Evolutionary conservation across 2,113 vertebrate species (phyloP).

Genomic region (Hemiprocne comata): DNA sequence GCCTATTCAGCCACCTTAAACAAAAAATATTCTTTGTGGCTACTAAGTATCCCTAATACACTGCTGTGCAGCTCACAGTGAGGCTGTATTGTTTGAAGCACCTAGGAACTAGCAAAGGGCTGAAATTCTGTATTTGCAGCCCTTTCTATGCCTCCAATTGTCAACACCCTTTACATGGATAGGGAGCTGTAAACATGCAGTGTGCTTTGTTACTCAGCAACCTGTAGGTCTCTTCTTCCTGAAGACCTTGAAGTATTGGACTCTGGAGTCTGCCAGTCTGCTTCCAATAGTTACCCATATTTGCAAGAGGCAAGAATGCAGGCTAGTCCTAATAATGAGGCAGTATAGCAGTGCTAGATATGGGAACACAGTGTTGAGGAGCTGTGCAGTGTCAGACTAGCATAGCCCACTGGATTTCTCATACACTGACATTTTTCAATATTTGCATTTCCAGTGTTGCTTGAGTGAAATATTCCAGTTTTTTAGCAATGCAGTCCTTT

Average conservation of each 20-base stretch:
- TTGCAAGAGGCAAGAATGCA: not conserved
- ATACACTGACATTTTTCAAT: not conserved
- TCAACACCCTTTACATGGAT: not conserved
- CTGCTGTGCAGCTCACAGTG: not conserved
- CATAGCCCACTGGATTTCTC: not conserved
- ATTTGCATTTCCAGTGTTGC: not conserved
- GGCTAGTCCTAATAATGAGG: not conserved
- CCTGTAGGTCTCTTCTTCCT: not conserved
- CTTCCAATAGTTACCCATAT: not conserved
- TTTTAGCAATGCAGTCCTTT: not conserved
- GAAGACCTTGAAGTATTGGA: not conserved
- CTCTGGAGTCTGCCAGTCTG: not conserved
- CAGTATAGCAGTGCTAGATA: not conserved
- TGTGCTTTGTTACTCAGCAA: not conserved
- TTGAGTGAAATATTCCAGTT: not conserved
- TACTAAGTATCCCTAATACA: not conserved
- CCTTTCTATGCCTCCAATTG: not conserved
- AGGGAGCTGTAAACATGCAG: not conserved
- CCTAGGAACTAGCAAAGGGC: not conserved
- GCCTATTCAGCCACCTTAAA: not conserved
- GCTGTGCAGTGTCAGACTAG: not conserved
- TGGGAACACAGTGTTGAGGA: not conserved
- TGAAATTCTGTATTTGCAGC: not conserved
- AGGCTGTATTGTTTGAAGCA: not conserved
- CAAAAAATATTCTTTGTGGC: not conserved